Base-by-base conservation (phyloP, 1,140 invertebrate species). In the Spodoptera frugiperda region DNA sequence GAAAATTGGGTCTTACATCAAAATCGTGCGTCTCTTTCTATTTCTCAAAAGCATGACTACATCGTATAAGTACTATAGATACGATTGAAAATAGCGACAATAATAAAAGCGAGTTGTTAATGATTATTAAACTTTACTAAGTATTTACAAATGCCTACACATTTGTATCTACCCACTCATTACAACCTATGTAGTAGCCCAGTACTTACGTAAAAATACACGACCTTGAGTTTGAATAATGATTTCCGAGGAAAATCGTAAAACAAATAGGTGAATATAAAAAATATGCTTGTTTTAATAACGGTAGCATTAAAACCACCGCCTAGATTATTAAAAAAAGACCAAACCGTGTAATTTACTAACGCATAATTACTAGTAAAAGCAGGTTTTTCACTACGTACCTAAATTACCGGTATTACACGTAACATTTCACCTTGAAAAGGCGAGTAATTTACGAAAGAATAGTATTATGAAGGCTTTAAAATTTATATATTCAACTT, bases 401-500 rank as follows among this genome's bases (percentile, higher is more conserved):
- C 30, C 8, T 15, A 54, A 71, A 55, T 71, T 14, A 55, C 33
- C 17, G 68, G 4, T 12, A n/a, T 57, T 71, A 71, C 19, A 53
- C 25, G 48, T 44, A 46, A 55, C 25, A 10, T 44, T 54, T 55
- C 51, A 71, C 68, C 68, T 71, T 55, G 68, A 55, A 21, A 39
- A 67, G 14, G 17, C 63, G 21, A 55, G 53, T 11, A 71, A 71
- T 55, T 55, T 55, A 71, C 33, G 30, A 71, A 71, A 39, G 30
- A 25, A 21, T 9, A 17, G 25, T 71, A 54, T 44, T 44, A 44
- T 10, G 30, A 10, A 55, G 33, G 44, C 25, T 71, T 30, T 2
- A 55, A 55, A 71, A 71, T 71, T n/a, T n/a, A n/a, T 55, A 71
- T 71, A 55, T 33, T 54, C 53, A 15, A 54, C 1, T 70, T 70